Percentiles rank a stretch among this genome's conserved stretches.
phyloP scores from a whole-genome alignment of 2,888 invertebrate genomes.

The Cylloceria caligata region DNA sequence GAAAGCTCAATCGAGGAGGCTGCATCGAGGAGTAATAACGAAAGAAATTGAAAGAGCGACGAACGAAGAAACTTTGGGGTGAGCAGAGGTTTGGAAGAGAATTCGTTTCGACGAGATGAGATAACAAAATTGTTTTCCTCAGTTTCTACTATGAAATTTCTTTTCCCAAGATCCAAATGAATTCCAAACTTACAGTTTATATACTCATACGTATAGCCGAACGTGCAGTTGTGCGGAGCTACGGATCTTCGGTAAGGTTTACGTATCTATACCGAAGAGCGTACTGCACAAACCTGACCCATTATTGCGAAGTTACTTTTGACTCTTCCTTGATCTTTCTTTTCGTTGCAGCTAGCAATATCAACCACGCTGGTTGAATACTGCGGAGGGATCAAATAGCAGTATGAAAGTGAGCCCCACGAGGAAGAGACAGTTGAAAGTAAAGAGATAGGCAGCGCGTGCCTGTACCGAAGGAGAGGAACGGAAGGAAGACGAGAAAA shows the following conservation, averaged over 20 bases:
- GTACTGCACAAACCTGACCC: too few relatives aligned
- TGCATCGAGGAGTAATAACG: constrained; percentile 37
- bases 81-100: constrained; percentile 41
- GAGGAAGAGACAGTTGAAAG: constrained; percentile 4
- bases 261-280: too few relatives aligned
- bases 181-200: constrained; percentile 12
- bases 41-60: constrained; percentile 19
- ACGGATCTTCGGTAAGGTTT: neutral
- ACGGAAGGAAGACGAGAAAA: constrained; percentile 68
- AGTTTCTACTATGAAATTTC: constrained; percentile 4
- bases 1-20: constrained; percentile 30
- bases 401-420: constrained; percentile 34
- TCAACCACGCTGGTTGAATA: too few relatives aligned
- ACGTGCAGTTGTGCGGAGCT: neutral
- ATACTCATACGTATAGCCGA: neutral
- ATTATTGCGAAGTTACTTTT: neutral
- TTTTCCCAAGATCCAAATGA: constrained; percentile 37
- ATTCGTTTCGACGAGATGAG: constrained; percentile 57
- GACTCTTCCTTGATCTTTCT: too few relatives aligned
- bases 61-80: constrained; percentile 8
- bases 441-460: constrained; percentile 8
- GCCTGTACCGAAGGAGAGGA: constrained; percentile 59
- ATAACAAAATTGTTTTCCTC: constrained; percentile 33
- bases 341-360: too few relatives aligned
- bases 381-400: constrained; percentile 70